Percentiles rank a stretch among this genome's conserved stretches.
Evolutionary conservation across 2,888 invertebrate genomes (phyloP).

Genomic region (Phasia obesa): DNA sequence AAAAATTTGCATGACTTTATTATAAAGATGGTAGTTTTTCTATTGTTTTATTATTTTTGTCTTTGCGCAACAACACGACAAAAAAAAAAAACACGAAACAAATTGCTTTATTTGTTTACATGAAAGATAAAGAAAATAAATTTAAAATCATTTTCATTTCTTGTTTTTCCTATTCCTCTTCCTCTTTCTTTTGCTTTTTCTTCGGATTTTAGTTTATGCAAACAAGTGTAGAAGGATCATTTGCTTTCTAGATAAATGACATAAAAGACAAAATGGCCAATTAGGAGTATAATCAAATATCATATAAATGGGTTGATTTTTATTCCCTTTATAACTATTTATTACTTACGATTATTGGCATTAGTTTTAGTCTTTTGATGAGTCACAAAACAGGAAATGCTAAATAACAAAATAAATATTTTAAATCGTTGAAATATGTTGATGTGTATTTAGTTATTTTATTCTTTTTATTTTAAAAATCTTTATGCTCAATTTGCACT

Average conservation of each 20-base stretch:
- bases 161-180: too few species aligned
- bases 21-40: slow-evolving; percentile 24
- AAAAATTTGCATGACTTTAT: slow-evolving; percentile 60
- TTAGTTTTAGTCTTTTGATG: background rate
- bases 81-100: slow-evolving; percentile 27
- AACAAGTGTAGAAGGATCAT: slow-evolving; percentile 31
- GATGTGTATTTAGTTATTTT: too few species aligned
- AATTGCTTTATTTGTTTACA: slow-evolving; percentile 60
- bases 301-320: slow-evolving; percentile 40
- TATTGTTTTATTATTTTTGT: slow-evolving; percentile 13
- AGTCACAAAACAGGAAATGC: too few species aligned
- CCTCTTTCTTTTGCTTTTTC: background rate
- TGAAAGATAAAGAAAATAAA: slow-evolving; percentile 49
- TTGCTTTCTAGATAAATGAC: slow-evolving; percentile 8
- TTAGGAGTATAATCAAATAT: slow-evolving; percentile 50
- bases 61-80: background rate
- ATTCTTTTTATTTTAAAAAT: too few species aligned
- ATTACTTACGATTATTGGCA: slow-evolving; percentile 5
- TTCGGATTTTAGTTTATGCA: slow-evolving; percentile 36
- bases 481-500: too few species aligned
- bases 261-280: slow-evolving; percentile 55
- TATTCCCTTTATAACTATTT: background rate
- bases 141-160: slow-evolving; percentile 42
- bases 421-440: too few species aligned
- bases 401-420: too few species aligned